phyloP scores from a whole-genome alignment of 2,113 vertebrate genomes.

The Echinops telfairi region DNA sequence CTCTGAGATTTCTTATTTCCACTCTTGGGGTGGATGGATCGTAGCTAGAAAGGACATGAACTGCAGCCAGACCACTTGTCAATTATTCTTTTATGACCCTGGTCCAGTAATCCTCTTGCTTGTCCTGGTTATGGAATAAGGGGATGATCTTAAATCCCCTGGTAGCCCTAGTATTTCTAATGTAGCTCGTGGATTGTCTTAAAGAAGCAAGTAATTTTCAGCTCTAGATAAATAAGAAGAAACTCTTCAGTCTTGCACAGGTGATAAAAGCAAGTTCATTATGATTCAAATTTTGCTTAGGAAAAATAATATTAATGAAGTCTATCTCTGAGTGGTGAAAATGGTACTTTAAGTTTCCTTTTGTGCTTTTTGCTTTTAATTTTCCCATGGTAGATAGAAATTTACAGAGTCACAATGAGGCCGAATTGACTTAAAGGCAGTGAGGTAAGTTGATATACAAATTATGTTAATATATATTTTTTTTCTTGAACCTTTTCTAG shows the following conservation, averaged over 20 bases:
- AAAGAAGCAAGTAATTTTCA: neutral
- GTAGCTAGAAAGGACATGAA: neutral
- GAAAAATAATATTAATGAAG: neutral
- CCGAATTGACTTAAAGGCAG: too few relatives aligned
- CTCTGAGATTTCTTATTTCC: neutral
- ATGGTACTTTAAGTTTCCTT: neutral
- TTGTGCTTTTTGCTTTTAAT: neutral
- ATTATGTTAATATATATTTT: neutral
- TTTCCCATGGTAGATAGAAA: neutral
- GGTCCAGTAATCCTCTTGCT: fast-evolving
- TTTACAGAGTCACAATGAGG: too few relatives aligned
- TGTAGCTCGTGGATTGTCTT: neutral
- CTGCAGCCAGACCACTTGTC: neutral
- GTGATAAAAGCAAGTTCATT: neutral
- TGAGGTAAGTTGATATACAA: neutral
- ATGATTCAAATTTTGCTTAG: neutral
- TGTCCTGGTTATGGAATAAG: neutral
- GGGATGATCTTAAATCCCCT: neutral
- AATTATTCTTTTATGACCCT: neutral
- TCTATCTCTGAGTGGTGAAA: neutral
- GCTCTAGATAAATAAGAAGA: neutral
- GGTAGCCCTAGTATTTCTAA: neutral
- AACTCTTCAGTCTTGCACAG: too few relatives aligned
- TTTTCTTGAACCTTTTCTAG: neutral
- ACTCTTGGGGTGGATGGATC: neutral